A percentile compares a stretch with the other conserved stretches of the same genome.
Conservation (phyloP, 1,140 invertebrate species). For the Agraylea sexmaculata region DNA sequence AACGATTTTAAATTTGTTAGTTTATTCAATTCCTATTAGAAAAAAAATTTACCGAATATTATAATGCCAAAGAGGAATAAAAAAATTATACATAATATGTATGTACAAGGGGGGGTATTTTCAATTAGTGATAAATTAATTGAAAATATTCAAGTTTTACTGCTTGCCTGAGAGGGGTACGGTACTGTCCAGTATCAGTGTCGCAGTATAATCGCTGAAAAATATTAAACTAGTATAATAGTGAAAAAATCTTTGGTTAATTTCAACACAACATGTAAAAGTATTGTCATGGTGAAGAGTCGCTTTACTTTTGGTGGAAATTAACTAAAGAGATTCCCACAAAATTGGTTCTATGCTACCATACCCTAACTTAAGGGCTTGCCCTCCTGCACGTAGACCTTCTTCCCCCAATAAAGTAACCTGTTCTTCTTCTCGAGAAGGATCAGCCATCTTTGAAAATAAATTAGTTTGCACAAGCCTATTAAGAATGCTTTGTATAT, state of each 20-base stretch:
- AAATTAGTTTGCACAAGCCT: slow-evolving; percentile 18
- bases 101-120: too few relatives aligned
- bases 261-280: slow-evolving; percentile 1
- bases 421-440: slow-evolving; percentile 85
- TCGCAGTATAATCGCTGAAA: slow-evolving; percentile 64
- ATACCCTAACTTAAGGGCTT: slow-evolving; percentile 79
- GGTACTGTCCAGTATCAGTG: slow-evolving; percentile 55
- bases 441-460: slow-evolving; percentile 76
- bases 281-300: too few relatives aligned
- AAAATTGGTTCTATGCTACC: slow-evolving; percentile 33
- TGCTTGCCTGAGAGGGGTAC: slow-evolving; percentile 66
- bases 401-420: slow-evolving; percentile 90
- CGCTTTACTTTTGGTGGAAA: slow-evolving; percentile 12
- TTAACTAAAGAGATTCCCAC: slow-evolving; percentile 46
- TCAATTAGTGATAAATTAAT: too few relatives aligned
- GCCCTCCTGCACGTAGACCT: slow-evolving; percentile 79
- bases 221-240: slow-evolving; percentile 42
- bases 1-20: too few relatives aligned
- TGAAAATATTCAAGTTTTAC: too few relatives aligned
- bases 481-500: background rate
- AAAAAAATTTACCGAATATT: too few relatives aligned
- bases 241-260: slow-evolving; percentile 23
- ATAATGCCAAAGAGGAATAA: too few relatives aligned
- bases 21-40: too few relatives aligned
- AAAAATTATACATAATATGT: too few relatives aligned